Base-by-base conservation (phyloP, 2,888 invertebrate species). In the Epinotia demarniana region DNA sequence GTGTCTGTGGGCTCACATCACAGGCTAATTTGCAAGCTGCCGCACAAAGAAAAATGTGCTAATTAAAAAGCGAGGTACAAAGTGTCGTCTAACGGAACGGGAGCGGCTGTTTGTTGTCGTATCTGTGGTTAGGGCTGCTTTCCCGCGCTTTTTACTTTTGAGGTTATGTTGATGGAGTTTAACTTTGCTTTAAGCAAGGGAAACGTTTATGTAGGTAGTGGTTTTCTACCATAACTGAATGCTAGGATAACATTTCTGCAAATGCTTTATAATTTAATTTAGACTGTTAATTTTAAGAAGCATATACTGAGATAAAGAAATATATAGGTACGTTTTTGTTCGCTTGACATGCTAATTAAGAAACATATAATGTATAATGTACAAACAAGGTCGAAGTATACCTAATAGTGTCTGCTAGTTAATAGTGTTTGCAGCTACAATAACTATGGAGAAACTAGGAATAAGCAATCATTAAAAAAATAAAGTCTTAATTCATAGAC, bases 1-100 rank as follows among this genome's bases (percentile, higher is more conserved):
- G 70, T 70, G 64, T 63, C 60, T 64, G 60, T 55, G 70, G 43
- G 58, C 90, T 91, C 89, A 86, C 90, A 76, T 73, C 89, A 84
- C 84, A 85, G 92, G 92, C 93, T 93, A 93, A 93, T 93, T 91
- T 91, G 86, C 89, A 85, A 85, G 81, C 83, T 83, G 81, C 83
- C 72, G 85, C 86, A 92, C 93, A 93, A 93, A 94, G 93, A 90
- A 87, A 89, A 91, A 90, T 89, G 87, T 90, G 92, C 93, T 94
- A 93, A 94, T 94, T 93, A 93, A 94, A 93, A 94, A 92, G 83
- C 85, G 90, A 90, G 87, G 85, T 90, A 90, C 92, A 93, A 91
- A 92, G 92, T 92, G 92, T 89, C 88, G 86, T 85, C 88, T 85
- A 86, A 88, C 87, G 87, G 85, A 82, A 83, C 71, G 73, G 68